A percentile compares a stretch with the other conserved stretches of the same genome.
Evolutionary conservation across 2,797 vertebrate genomes (phyloP).

Genomic region (Enteromius thamalakanensis): DNA sequence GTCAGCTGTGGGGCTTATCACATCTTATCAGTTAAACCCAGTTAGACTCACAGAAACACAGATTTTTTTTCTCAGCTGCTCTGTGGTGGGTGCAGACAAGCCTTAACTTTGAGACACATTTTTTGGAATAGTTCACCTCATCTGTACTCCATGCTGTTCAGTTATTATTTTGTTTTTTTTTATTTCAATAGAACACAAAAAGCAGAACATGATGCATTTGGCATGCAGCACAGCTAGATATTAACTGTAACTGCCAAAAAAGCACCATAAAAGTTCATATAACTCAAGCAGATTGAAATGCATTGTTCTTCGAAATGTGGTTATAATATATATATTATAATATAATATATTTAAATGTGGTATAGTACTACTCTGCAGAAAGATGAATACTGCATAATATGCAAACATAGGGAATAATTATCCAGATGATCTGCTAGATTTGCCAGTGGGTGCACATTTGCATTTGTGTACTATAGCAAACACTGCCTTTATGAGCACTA

Average conservation of each 20-base stretch:
- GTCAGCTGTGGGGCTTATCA: conserved; percentile 1
- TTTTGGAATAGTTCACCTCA: background rate
- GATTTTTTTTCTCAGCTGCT: background rate
- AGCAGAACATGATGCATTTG: background rate
- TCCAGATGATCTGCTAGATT: background rate
- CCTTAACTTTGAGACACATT: background rate
- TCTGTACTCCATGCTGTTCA: background rate
- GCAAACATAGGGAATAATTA: background rate
- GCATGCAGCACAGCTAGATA: background rate
- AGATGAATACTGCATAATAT: background rate
- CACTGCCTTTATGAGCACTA: background rate
- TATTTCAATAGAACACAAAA: background rate
- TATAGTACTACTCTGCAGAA: background rate
- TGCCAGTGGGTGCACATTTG: background rate
- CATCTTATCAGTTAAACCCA: background rate
- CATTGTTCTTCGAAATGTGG: background rate
- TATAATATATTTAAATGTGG: no score
- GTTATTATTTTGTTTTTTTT: background rate
- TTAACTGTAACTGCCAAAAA: background rate
- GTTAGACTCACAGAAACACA: background rate
- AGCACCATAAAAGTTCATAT: background rate
- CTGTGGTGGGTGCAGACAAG: background rate
- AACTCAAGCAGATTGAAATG: background rate
- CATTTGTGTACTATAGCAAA: background rate
- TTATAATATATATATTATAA: no score